Conservation (phyloP, 2,113 vertebrate species). For the Trichechus manatus region DNA sequence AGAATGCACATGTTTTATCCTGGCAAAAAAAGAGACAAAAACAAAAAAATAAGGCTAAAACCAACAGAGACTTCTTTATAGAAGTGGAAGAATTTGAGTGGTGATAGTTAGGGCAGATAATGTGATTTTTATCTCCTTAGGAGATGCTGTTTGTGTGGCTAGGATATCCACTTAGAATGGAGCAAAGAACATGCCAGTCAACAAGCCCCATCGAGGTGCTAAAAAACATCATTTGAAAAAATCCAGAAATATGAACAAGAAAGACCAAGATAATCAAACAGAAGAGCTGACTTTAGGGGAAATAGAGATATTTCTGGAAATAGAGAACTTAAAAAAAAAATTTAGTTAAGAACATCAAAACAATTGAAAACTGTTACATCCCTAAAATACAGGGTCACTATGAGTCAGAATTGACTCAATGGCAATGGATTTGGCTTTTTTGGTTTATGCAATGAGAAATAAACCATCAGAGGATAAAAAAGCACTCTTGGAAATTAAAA, state of each 20-base stretch:
- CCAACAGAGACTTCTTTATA: not conserved
- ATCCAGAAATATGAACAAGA: not conserved
- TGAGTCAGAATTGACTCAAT: too few species aligned
- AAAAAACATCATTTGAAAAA: not conserved
- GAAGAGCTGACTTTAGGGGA: not conserved
- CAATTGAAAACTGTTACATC: not conserved
- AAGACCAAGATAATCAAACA: not conserved
- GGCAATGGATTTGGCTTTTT: too few species aligned
- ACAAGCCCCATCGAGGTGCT: not conserved
- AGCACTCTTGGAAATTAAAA: too few species aligned
- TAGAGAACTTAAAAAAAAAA: not conserved
- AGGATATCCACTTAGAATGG: not conserved
- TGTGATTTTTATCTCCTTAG: not conserved
- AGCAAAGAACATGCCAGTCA: not conserved
- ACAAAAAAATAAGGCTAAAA: not conserved
- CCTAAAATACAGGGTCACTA: not conserved
- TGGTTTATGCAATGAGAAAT: too few species aligned
- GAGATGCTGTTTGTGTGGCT: not conserved
- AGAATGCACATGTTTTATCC: not conserved
- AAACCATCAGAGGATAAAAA: too few species aligned
- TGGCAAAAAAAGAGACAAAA: not conserved
- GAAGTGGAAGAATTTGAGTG: not conserved
- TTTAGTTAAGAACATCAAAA: not conserved
- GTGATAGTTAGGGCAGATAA: not conserved
- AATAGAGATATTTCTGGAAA: not conserved